These are phyloP conservation scores for Podarcis muralis DNA, from an alignment of 2,113 vertebrate genomes.

Conservation along the genomic window DNA sequence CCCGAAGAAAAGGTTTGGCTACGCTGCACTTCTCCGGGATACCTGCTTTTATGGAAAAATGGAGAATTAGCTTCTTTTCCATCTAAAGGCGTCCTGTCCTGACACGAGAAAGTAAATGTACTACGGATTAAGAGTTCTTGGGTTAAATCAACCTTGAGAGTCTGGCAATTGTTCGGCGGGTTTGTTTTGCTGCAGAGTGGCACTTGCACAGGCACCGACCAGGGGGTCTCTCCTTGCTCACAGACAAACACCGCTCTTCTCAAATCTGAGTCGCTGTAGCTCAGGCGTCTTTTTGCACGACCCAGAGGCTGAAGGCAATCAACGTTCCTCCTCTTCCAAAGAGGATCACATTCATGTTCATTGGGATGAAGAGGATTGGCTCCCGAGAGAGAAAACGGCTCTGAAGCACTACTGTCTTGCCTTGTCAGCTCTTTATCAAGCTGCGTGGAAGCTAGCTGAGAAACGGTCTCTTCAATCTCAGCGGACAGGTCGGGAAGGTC, in stretches of 20 bases:
- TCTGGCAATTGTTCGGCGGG: conserved; percentile 61
- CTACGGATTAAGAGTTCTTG: conserved; percentile 68
- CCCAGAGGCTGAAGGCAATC: conserved; percentile 76
- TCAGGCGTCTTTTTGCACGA: conserved; percentile 77
- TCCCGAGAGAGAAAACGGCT: conserved; percentile 50
- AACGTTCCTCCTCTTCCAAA: conserved; percentile 79
- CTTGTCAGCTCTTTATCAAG: conserved; percentile 83
- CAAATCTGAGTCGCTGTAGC: conserved; percentile 92
- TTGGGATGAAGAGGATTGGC: conserved; percentile 69
- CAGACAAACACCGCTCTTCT: conserved; percentile 73
- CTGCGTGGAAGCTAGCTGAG: conserved; percentile 82
- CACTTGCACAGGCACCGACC: conserved; percentile 74
- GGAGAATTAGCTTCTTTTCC: conserved; percentile 58
- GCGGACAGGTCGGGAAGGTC: conserved; percentile 85
- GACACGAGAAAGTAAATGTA: conserved; percentile 79
- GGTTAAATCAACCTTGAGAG: conserved; percentile 56
- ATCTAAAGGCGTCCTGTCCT: conserved; percentile 64
- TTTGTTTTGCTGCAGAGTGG: conserved; percentile 52
- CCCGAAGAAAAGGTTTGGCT: conserved; percentile 83
- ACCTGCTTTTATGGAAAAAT: conserved; percentile 61
- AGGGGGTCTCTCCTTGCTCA: conserved; percentile 78
- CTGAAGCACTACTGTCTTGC: conserved; percentile 74
- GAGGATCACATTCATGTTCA: conserved; percentile 78
- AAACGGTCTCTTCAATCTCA: conserved; percentile 91
- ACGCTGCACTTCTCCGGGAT: conserved; percentile 74